Conservation (phyloP, 2,113 vertebrate genomes). For the Carassius auratus region DNA sequence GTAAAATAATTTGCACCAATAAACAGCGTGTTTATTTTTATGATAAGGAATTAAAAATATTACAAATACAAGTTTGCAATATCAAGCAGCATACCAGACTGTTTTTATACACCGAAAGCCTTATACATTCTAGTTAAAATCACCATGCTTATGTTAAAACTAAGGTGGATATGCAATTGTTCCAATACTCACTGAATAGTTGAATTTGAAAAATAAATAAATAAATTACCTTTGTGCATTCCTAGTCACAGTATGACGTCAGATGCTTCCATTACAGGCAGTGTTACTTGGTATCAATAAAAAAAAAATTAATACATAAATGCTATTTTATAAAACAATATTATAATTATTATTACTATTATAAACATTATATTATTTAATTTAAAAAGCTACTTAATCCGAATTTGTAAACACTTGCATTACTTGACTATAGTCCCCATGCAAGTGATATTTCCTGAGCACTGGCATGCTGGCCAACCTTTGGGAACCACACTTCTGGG, state of each 20-base stretch:
- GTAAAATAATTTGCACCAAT: not conserved
- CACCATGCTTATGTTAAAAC: not conserved
- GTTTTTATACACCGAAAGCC: not conserved
- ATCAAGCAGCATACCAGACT: too few species aligned
- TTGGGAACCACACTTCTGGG: conserved; percentile 27
- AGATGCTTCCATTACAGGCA: not conserved
- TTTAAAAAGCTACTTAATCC: too few species aligned
- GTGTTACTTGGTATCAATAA: too few species aligned
- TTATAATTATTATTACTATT: not conserved
- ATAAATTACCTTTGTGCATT: too few species aligned
- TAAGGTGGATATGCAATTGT: not conserved
- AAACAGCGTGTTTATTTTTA: not conserved
- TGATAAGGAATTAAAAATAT: not conserved
- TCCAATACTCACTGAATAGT: not conserved
- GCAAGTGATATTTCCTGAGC: not conserved
- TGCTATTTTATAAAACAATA: too few species aligned
- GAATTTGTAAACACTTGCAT: too few species aligned
- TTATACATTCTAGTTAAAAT: not conserved
- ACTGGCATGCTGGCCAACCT: conserved; percentile 19
- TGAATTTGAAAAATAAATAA: not conserved
- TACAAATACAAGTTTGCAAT: too few species aligned
- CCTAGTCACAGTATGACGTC: too few species aligned
- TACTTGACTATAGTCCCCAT: not conserved
- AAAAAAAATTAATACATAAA: too few species aligned
- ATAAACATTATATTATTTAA: too few species aligned